Base-by-base conservation (phyloP, 1,140 invertebrate genomes). In the Melitaea cinxia region DNA sequence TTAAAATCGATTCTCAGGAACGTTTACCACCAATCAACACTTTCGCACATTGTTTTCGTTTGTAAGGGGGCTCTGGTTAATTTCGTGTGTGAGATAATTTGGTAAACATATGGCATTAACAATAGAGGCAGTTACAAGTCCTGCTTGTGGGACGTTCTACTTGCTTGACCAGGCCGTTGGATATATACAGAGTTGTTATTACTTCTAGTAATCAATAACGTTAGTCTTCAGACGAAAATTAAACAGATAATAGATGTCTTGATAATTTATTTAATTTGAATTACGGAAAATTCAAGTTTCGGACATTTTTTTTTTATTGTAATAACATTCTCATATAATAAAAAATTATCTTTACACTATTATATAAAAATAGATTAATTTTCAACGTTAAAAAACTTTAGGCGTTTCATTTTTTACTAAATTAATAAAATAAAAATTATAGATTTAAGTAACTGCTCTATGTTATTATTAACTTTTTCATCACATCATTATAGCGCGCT, bases 81-180 rank as follows among this genome's bases (percentile, higher is more conserved):
- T 68, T 63, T 72, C 39, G 35, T 49, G 23, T 42, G 10, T 57
- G 60, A 78, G 80, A 82, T 84, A 82, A 82, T 77, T 77, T 77
- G 71, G 82, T 58, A 63, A 61, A 78, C 85, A 85, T 84, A 88
- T 87, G 85, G 79, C 77, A 73, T 77, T 80, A 78, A 90, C 82
- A 86, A 90, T 85, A 84, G 82, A 78, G 80, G 70, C 87, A 87
- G 85, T 87, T 88, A 89, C 83, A 84, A 75, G 76, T 78, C 72
- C 71, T 75, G 82, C 76, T 78, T 85, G 78, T 83, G 75, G 83
- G 80, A 80, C 84, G 83, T 78, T 76, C 77, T 78, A 83, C 77
- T 85, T 81, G 75, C 74, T 72, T 73, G 74, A 64, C 64, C 70
- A 78, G 74, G 79, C 76, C 78, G 60, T 68, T 75, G 3, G 19